A percentile compares a stretch with the other conserved stretches of the same genome.
Conservation (phyloP, 2,113 vertebrate species). For the Phycodurus eques region DNA sequence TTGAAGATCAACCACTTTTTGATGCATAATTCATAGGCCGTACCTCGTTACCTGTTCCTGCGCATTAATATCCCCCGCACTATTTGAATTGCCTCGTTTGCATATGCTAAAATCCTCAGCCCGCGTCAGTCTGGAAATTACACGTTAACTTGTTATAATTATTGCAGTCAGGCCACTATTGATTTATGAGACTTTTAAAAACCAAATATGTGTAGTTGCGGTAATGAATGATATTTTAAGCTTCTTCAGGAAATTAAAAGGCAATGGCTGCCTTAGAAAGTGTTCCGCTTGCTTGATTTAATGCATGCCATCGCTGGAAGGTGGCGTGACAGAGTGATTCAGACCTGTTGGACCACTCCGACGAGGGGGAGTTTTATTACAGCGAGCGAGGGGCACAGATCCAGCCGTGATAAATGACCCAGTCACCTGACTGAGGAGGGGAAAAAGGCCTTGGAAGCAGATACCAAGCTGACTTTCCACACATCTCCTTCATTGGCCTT, state of each 20-base stretch:
- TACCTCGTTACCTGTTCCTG: slow-evolving; percentile 99
- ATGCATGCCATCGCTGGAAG: slow-evolving; percentile 98
- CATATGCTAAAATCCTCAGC: slow-evolving; percentile 99
- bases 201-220: slow-evolving; percentile 99
- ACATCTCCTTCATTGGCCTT: slow-evolving; percentile 65
- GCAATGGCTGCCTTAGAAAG: slow-evolving; percentile 99
- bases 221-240: slow-evolving; percentile 99
- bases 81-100: slow-evolving; percentile 99
- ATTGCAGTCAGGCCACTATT: slow-evolving; percentile 99
- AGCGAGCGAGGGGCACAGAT: slow-evolving; percentile 95
- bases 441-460: slow-evolving; percentile 66
- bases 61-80: slow-evolving; percentile 99
- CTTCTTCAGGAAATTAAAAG: slow-evolving; percentile 99
- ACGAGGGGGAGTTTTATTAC: slow-evolving; percentile 99
- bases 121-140: slow-evolving; percentile 98
- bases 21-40: slow-evolving; percentile 99
- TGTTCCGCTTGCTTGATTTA: slow-evolving; percentile 99
- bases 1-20: slow-evolving; percentile 99
- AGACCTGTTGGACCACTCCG: slow-evolving; percentile 98
- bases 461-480: slow-evolving; percentile 62
- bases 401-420: slow-evolving; percentile 97
- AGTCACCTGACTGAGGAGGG: slow-evolving; percentile 83
- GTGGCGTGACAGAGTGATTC: slow-evolving; percentile 98
- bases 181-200: slow-evolving; percentile 99
- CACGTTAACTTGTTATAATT: slow-evolving; percentile 99